A percentile compares a stretch with the other conserved stretches of the same genome.
Evolutionary conservation across 2,113 vertebrate genomes (phyloP).

Genomic region (Tauraco erythrolophus): DNA sequence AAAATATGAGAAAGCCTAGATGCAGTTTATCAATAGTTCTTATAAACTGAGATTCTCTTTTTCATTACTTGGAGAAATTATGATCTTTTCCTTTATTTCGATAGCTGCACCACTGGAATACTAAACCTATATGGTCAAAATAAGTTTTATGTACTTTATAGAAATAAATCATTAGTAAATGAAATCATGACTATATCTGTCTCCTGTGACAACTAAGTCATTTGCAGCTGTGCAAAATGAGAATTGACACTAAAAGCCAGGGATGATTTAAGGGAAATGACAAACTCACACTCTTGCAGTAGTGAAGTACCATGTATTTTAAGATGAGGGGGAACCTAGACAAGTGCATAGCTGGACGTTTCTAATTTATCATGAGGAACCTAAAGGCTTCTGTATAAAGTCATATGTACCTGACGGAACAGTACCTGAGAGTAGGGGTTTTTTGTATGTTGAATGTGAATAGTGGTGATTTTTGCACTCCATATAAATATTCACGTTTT

Average conservation of each 20-base stretch:
- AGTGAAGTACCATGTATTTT: background rate
- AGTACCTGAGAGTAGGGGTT: background rate
- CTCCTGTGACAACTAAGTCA: constrained; percentile 53
- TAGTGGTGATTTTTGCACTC: background rate
- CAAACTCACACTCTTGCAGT: background rate
- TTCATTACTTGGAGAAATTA: constrained; percentile 27
- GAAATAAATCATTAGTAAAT: constrained; percentile 58
- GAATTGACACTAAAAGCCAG: constrained; percentile 60
- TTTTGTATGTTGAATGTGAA: background rate
- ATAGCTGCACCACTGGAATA: background rate
- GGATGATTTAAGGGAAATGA: constrained; percentile 53
- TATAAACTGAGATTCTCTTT: background rate
- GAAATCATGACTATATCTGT: constrained; percentile 21
- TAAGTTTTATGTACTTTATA: background rate
- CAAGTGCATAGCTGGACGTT: background rate
- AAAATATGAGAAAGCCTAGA: background rate
- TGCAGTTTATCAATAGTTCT: constrained; percentile 10
- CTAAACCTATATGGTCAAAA: background rate
- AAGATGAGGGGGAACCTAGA: background rate
- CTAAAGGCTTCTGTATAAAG: background rate
- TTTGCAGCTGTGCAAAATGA: constrained; percentile 39
- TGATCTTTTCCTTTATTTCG: constrained; percentile 11
- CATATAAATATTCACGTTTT: background rate
- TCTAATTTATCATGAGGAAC: background rate
- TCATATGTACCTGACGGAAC: background rate